phyloP scores from a whole-genome alignment of 2,797 vertebrate genomes.

The Pipistrellus kuhlii region DNA sequence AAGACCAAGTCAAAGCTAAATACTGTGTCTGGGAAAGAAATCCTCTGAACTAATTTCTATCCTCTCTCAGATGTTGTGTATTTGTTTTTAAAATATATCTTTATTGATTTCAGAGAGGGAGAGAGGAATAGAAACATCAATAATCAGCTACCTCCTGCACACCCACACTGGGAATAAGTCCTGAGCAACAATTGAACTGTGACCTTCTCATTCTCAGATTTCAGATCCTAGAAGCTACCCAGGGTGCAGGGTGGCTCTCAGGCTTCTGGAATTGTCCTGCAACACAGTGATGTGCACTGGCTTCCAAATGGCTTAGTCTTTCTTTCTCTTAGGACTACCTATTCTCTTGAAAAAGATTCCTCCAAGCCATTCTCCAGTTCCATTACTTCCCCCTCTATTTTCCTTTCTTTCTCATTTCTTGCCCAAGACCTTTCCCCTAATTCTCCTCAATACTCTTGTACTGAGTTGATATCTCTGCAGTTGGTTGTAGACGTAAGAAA shows the following conservation, averaged over 20 bases:
- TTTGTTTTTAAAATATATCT: no score
- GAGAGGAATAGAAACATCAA: no score
- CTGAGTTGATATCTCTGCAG: background rate
- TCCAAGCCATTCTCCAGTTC: background rate
- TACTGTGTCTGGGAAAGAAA: background rate
- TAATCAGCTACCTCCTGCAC: no score
- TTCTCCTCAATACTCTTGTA: background rate
- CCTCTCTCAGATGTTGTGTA: background rate
- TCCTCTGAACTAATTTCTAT: background rate
- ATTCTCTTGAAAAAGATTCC: background rate
- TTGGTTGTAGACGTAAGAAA: background rate
- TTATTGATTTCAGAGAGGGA: no score
- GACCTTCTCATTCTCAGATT: no score
- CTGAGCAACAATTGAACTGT: no score
- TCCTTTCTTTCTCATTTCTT: background rate
- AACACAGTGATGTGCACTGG: no score
- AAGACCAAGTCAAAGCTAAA: background rate
- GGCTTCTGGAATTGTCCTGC: background rate
- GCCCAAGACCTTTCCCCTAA: background rate
- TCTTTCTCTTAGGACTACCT: background rate
- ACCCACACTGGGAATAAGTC: no score
- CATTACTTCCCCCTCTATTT: background rate
- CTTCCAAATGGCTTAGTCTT: background rate
- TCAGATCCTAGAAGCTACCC: background rate
- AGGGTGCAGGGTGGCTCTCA: fast-evolving